These are phyloP conservation scores for Clarias pachynema DNA, from an alignment of 2,797 vertebrate genomes.

Conservation along the genomic window DNA sequence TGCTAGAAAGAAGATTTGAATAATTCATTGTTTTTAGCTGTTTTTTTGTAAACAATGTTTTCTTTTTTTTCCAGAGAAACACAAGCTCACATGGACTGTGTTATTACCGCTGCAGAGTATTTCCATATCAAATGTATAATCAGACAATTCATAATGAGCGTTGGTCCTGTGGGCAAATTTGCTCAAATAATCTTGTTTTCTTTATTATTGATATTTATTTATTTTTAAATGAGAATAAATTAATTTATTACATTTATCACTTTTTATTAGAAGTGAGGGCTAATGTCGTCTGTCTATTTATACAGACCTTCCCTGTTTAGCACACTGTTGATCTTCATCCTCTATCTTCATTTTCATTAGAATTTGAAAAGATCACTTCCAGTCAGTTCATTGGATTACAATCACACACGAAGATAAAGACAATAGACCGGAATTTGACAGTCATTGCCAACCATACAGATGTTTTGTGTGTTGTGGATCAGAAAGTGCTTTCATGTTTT, in stretches of 20 bases:
- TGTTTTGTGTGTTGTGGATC: neutral
- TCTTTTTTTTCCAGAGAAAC: neutral
- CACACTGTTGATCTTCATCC: neutral
- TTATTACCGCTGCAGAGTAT: neutral
- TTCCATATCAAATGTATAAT: slow-evolving; percentile 39
- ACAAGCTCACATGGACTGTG: neutral
- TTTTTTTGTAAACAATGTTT: slow-evolving; percentile 31
- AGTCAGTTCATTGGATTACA: neutral
- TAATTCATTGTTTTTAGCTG: slow-evolving; percentile 26
- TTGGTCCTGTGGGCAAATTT: neutral
- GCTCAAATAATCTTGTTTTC: neutral
- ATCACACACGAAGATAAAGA: neutral
- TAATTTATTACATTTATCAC: slow-evolving; percentile 12
- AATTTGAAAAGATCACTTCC: neutral
- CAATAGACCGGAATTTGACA: neutral
- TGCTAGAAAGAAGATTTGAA: slow-evolving; percentile 5
- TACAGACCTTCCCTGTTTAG: neutral
- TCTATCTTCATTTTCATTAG: slow-evolving; percentile 10
- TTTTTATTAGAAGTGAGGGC: neutral
- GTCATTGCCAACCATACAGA: neutral
- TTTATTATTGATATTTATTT: neutral
- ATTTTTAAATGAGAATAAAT: slow-evolving; percentile 5
- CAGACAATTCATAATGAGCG: slow-evolving; percentile 11
- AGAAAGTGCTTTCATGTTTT: neutral
- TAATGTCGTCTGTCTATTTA: neutral